Evolutionary conservation across 92 coral and sea anemone species (phyloP), one percentile per base, ranked within the genome.

Genomic region (Parazoanthus swiftii): DNA sequence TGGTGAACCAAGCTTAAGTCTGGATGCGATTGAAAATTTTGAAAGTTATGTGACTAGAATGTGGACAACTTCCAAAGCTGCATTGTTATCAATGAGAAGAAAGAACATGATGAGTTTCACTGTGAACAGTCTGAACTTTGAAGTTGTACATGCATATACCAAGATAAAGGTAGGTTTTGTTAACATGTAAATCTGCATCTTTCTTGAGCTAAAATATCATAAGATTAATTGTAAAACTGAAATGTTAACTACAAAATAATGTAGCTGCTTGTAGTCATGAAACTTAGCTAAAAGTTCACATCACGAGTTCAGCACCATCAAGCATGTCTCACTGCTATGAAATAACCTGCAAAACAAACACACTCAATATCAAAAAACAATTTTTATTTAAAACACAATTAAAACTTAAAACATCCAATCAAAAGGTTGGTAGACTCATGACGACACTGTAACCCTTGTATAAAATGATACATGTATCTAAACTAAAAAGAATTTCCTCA

Each of bases 321-420:
- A 21, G 70, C 21, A 26, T 8, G 16, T 39, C 46, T 76, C n/a
- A 36, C 79, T 38, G 79, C 46, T 76, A 76, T 39, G 79, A 76
- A 76, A 76, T 76, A 76, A 76, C 79, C 79, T 76, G 79, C 48
- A 76, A 76, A 39, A 76, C 25, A 72, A 72, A 72, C 76, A 76
- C 23, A 76, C 6, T 36, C 1, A 2, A 1, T 4, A 42, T 39
- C 26, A 76, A 37, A 20, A 76, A 76, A 37, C 13, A 5, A 76
- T n/a, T 37, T 37, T 37, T 37, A 0, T 74, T 36, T 74, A 8
- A 35, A 29, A 15, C 38, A 70, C 36, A 3, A 11, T 2, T 37
- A 4, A 37, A 29, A 72, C 18, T 10, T 20, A 11, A 15, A 13
- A 26, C 42, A 26, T 36, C 4, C 37, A 29, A 36, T 29, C 18